Conservation (phyloP, 2,888 invertebrate species). For the Pardosa pseudoannulata region DNA sequence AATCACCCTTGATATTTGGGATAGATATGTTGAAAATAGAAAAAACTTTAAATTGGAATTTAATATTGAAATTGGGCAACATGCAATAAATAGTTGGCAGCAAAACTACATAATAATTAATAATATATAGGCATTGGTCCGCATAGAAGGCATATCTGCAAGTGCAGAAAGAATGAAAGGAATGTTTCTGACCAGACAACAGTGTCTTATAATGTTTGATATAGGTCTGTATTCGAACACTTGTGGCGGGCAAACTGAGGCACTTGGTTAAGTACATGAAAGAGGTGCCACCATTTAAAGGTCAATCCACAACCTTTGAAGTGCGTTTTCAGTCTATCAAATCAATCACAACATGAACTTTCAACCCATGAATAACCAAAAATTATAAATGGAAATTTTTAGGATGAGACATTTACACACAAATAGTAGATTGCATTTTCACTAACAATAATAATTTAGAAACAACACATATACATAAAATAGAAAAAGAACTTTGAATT, state of each 20-base stretch:
- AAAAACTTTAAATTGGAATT: neutral
- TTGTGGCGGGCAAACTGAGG: conserved; percentile 56
- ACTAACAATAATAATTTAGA: no score
- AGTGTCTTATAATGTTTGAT: neutral
- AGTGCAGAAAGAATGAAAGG: conserved; percentile 13
- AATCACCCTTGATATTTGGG: neutral
- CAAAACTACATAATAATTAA: neutral
- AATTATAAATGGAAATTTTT: no score
- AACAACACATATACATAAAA: no score
- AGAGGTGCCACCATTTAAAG: neutral
- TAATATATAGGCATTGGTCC: conserved; percentile 4
- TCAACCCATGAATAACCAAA: no score
- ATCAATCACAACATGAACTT: no score
- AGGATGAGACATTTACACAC: no score
- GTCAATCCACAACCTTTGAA: neutral
- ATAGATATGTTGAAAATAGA: conserved; percentile 14
- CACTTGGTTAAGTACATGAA: conserved; percentile 40
- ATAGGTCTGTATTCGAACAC: conserved; percentile 48
- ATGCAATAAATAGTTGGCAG: neutral
- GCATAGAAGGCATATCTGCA: conserved; percentile 17
- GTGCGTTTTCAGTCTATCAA: no score
- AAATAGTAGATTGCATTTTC: no score
- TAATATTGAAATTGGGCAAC: neutral
- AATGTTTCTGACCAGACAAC: conserved; percentile 3
- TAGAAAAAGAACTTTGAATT: no score